phyloP scores from a whole-genome alignment of 2,888 invertebrate genomes.

The Orthosia gothica region DNA sequence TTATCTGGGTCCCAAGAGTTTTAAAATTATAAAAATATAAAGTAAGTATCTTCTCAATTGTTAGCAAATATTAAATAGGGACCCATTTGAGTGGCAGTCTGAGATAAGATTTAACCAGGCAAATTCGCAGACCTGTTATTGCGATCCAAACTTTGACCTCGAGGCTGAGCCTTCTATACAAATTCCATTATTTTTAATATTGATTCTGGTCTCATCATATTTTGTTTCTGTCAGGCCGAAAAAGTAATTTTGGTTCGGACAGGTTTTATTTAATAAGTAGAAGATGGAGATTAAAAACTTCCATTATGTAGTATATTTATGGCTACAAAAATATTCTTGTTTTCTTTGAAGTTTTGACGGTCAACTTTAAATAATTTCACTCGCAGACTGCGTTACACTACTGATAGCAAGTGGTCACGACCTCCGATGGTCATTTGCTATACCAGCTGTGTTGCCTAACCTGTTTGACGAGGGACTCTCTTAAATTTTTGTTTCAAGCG shows the following conservation, averaged over 20 bases:
- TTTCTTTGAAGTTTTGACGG: background rate
- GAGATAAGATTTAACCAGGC: slow-evolving; percentile 21
- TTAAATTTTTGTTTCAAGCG: no score
- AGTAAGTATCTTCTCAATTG: no score
- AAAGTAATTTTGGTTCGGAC: background rate
- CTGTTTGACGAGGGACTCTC: no score
- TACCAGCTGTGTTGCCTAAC: no score
- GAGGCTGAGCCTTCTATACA: background rate
- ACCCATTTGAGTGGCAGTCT: slow-evolving; percentile 2
- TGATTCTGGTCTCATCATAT: slow-evolving; percentile 6
- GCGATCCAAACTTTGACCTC: background rate
- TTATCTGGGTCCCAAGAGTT: no score
- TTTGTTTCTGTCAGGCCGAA: background rate
- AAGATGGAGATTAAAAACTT: background rate
- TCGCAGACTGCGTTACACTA: no score
- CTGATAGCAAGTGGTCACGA: no score
- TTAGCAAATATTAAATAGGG: background rate
- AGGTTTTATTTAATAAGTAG: background rate
- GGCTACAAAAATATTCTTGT: background rate
- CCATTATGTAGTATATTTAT: background rate
- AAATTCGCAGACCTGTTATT: slow-evolving; percentile 5
- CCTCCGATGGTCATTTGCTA: no score
- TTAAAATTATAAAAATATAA: no score
- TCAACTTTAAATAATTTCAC: background rate
- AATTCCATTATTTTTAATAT: slow-evolving; percentile 19